Evolutionary conservation across 1,140 invertebrate genomes (phyloP).

Genomic region (Temnothorax nylanderi): DNA sequence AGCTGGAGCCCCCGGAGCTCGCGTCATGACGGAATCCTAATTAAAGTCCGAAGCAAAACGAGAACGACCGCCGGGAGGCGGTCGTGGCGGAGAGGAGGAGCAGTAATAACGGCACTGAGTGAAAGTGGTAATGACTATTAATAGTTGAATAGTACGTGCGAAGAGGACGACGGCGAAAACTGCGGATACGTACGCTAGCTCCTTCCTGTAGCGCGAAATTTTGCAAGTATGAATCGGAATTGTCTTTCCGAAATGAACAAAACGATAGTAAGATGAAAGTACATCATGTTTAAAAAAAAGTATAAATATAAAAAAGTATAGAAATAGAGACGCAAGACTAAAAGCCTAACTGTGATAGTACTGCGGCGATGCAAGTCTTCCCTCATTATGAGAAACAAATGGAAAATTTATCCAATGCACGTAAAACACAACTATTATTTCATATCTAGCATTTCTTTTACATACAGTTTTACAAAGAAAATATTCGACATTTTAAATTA

Average conservation of each 20-base stretch:
- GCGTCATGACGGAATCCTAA: constrained; percentile 57
- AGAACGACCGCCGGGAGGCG: constrained; percentile 13
- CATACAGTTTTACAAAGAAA: background rate
- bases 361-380: background rate
- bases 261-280: background rate
- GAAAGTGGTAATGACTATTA: constrained; percentile 58
- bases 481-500: background rate
- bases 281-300: too few relatives aligned
- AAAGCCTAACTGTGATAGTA: background rate
- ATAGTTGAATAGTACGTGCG: constrained; percentile 40
- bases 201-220: background rate
- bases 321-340: background rate
- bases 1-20: constrained; percentile 45
- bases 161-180: constrained; percentile 29
- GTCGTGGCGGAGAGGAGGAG: background rate
- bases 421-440: background rate
- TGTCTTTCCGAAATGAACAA: background rate
- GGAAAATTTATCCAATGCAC: background rate
- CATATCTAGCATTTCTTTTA: background rate
- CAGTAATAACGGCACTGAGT: constrained; percentile 34
- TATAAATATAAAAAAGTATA: background rate
- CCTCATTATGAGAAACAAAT: background rate
- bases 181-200: background rate
- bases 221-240: background rate
- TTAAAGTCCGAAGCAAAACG: constrained; percentile 57